Evolutionary conservation across 2,113 vertebrate genomes (phyloP), one percentile per base, ranked within the genome.

Genomic region (Gopherus evgoodei): DNA sequence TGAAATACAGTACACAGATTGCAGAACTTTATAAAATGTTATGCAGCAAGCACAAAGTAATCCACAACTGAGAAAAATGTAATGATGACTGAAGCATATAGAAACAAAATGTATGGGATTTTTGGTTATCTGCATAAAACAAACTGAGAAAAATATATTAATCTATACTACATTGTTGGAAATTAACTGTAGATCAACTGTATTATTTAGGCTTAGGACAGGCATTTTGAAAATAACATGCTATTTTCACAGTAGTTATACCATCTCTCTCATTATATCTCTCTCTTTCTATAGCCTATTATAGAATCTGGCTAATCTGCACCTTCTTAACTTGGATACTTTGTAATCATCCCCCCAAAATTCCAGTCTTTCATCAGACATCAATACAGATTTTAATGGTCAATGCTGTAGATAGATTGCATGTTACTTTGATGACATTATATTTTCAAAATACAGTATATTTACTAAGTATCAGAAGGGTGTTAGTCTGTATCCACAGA

Each of bases 221-320:
- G 3, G 1, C 1, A 17, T 93, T 87, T n/a, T 93, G 50, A 65
- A 95, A 78, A 62, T 19, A 2, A 69, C 2, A 83, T n/a, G 44
- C 14, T 62, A 11, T 85, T 92, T 56, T 78, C 29, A 21, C 0
- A 1, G 16, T 56, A 87, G 1, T 13, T 38, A 8, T 49, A 25
- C 1, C 0, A 29, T 94, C 85, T 75, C 54, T 93, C 12, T 62
- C 8, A 27, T 52, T 72, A 4, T 1, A 44, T 78, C 52, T 29
- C 2, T n/a, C 1, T 38, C 81, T 87, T 44, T 0, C 0, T 42
- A 21, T 10, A 19, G 6, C 86, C 84, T 56, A 14, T 19, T 57
- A 50, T 5, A 4, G 81, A 82, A 90, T 81, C 29, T 83, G 22
- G 52, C 22, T 83, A 54, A 21, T 65, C 83, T 79, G 54, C 8